Evolutionary conservation across 2,888 invertebrate species (phyloP), one percentile per base, ranked within the genome.

Genomic region (Gari tellinella): DNA sequence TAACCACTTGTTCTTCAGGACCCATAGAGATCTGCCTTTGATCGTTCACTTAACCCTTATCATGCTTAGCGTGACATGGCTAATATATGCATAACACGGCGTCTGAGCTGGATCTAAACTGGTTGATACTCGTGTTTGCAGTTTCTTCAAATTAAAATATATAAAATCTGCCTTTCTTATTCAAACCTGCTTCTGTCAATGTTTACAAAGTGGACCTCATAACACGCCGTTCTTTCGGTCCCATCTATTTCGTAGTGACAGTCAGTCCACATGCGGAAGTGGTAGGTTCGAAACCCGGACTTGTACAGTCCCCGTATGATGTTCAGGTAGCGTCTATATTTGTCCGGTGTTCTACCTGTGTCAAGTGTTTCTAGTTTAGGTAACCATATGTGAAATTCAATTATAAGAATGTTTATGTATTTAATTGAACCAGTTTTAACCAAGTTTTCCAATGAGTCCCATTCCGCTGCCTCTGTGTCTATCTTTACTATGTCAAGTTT

Each of bases 331-430:
- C 31, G 55, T 14, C 21, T 15, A 23, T 23, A 56, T 21, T 23
- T 40, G 7, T 56, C 55, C 15, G 40, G 40, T 14, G 23, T 56
- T 19, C 55, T 21, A 15, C 25, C 25, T 2, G 14, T 23, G 14
- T 17, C 23, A 10, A 41, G 41, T 23, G n/a, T 40, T 14, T 10
- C 31, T 10, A 31, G 31, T n/a, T n/a, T 4, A 7, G 31, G 5
- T 0, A 56, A 41, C 40, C 55, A 56, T n/a, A 41, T n/a, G 41
- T 56, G 55, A 19, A 56, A 56, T 21, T 56, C 55, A 8, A 56
- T 23, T 12, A 56, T 56, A 15, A 56, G 31, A 21, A 56, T 41
- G 17, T 23, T 19, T 2, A 56, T 41, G 25, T 41, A 21, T 7
- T 56, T 17, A 17, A 56, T 17, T 2, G 15, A 40, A 15, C 41